Percentiles rank a stretch among this genome's conserved stretches.
Conservation (phyloP, 2,797 vertebrate species). For the Hydrocynus forskahlii region DNA sequence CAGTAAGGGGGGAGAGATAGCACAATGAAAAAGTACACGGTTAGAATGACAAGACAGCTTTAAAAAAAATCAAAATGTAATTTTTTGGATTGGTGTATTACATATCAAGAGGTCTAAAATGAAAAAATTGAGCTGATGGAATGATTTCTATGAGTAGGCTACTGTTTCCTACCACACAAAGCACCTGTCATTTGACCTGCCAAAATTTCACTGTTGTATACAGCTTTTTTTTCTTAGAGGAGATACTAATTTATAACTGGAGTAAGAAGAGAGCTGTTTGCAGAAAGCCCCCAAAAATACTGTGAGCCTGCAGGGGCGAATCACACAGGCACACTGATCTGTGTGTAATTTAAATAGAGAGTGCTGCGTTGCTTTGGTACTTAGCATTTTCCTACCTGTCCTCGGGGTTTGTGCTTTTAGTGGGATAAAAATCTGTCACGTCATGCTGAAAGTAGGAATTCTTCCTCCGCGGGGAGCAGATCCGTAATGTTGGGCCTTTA, state of each 20-base stretch:
- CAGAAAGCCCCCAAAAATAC: constrained; percentile 52
- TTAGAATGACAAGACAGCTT: too few relatives aligned
- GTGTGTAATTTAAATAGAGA: constrained; percentile 53
- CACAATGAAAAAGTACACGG: too few relatives aligned
- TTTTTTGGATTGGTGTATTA: background rate
- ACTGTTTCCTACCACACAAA: constrained; percentile 16
- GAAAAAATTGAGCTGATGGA: background rate
- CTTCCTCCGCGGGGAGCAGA: constrained; percentile 56
- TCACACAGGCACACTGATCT: constrained; percentile 27
- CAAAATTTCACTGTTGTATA: constrained; percentile 54
- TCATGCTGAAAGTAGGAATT: constrained; percentile 63
- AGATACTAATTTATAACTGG: constrained; percentile 63
- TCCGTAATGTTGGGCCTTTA: constrained; percentile 20
- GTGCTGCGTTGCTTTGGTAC: constrained; percentile 50
- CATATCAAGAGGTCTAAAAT: background rate
- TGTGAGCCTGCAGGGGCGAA: constrained; percentile 66
- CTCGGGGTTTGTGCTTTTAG: constrained; percentile 59
- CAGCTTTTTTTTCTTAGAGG: constrained; percentile 4
- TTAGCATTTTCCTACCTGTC: constrained; percentile 57
- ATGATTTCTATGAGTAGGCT: constrained; percentile 11
- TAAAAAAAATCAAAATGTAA: background rate
- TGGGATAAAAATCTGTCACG: constrained; percentile 54
- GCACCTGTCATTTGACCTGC: constrained; percentile 59
- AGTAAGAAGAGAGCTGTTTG: constrained; percentile 68
- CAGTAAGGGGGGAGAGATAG: background rate